Conservation (phyloP, 2,797 vertebrate genomes). For the Sciaenops ocellatus region DNA sequence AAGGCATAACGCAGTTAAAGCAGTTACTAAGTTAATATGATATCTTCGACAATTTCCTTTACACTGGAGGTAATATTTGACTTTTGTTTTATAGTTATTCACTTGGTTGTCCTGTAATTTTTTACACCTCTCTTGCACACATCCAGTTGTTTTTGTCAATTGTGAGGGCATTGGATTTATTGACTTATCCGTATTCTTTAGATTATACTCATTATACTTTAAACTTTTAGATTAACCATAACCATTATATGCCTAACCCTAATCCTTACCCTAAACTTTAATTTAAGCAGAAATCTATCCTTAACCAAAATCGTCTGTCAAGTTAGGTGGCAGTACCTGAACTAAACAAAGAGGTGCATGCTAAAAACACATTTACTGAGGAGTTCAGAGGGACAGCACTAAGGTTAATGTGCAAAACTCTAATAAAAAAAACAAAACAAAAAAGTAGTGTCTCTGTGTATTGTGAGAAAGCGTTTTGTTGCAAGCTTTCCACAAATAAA, state of each 20-base stretch:
- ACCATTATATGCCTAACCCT: neutral
- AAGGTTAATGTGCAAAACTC: neutral
- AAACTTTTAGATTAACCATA: neutral
- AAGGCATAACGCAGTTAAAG: conserved; percentile 4
- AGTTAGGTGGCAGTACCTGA: conserved; percentile 1
- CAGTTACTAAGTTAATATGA: neutral
- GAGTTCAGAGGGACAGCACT: neutral
- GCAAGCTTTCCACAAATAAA: neutral
- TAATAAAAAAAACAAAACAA: neutral
- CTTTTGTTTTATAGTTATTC: neutral
- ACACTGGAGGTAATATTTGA: neutral
- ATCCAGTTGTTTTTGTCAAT: neutral
- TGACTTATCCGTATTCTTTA: neutral
- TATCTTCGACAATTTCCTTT: neutral
- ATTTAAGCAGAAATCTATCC: too few species aligned
- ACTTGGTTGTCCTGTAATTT: neutral
- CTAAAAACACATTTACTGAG: neutral
- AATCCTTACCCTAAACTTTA: neutral
- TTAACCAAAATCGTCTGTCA: neutral
- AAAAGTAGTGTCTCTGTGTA: neutral
- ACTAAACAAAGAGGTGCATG: neutral
- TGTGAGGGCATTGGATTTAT: neutral
- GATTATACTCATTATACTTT: neutral
- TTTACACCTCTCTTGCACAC: neutral
- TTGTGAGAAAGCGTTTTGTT: neutral